Percentiles rank a stretch among this genome's conserved stretches.
Conservation (phyloP, 1,140 invertebrate genomes). For the Cheumatopsyche charites region DNA sequence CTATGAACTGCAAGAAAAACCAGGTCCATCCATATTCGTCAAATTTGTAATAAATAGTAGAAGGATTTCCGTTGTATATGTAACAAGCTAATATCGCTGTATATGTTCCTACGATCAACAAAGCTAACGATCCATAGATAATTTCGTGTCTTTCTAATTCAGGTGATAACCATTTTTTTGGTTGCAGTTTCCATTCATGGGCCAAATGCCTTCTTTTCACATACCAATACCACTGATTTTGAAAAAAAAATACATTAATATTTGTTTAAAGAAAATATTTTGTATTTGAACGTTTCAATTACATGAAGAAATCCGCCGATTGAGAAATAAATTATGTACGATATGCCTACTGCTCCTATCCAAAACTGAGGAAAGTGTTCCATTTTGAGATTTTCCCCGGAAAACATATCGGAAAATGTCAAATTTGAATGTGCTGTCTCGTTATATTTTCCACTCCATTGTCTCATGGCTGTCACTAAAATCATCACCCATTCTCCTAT, state of each 20-base stretch:
- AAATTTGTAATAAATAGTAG: slow-evolving; percentile 68
- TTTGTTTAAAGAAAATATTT: background rate
- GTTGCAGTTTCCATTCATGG: slow-evolving; percentile 77
- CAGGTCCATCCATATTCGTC: slow-evolving; percentile 69
- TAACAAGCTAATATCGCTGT: slow-evolving; percentile 69
- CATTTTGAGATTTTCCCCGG: slow-evolving; percentile 54
- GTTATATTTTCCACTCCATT: slow-evolving; percentile 58
- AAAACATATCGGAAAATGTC: background rate
- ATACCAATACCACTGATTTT: slow-evolving; percentile 77
- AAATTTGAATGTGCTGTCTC: slow-evolving; percentile 48
- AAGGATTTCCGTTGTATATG: slow-evolving; percentile 70
- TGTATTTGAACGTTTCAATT: no score
- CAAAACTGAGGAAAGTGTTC: slow-evolving; percentile 60
- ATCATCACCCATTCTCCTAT: slow-evolving; percentile 70
- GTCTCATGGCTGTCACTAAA: slow-evolving; percentile 64
- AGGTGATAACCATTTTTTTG: slow-evolving; percentile 69
- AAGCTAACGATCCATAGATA: slow-evolving; percentile 65
- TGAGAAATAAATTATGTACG: slow-evolving; percentile 64
- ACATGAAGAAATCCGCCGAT: slow-evolving; percentile 72
- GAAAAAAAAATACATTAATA: slow-evolving; percentile 1
- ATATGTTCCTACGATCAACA: slow-evolving; percentile 62
- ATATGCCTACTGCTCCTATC: slow-evolving; percentile 59
- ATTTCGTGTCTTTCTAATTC: slow-evolving; percentile 74
- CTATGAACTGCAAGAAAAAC: slow-evolving; percentile 69
- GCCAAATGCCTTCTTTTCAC: slow-evolving; percentile 63